These are phyloP conservation scores for Eupristina koningsbergeri DNA, from an alignment of 1,140 invertebrate species.

Conservation along the genomic window DNA sequence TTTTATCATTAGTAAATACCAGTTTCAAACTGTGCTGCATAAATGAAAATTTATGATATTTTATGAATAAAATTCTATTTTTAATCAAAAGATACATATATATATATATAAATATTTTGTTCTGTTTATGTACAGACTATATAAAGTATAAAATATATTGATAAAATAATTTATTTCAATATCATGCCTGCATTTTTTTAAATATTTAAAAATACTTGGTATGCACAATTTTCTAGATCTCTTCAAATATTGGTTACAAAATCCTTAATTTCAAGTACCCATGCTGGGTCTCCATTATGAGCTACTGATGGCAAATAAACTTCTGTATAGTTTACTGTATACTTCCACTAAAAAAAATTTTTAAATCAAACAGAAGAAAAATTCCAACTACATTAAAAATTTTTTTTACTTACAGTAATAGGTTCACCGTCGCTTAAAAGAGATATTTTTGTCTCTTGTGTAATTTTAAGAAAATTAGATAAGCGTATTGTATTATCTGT, in stretches of 20 bases:
- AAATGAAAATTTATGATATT: conserved; percentile 34
- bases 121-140: conserved; percentile 22
- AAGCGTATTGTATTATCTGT: conserved; percentile 73
- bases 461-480: conserved; percentile 56
- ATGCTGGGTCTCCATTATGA: conserved; percentile 65
- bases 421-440: conserved; percentile 54
- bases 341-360: conserved; percentile 60
- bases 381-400: neutral
- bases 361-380: neutral
- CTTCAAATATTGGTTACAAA: neutral
- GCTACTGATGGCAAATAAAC: conserved; percentile 59
- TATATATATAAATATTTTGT: conserved; percentile 42
- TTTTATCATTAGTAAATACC: conserved; percentile 10
- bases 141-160: conserved; percentile 37
- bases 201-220: neutral
- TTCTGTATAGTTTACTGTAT: conserved; percentile 42
- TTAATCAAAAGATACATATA: conserved; percentile 39
- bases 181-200: neutral
- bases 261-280: conserved; percentile 63
- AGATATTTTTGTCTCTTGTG: conserved; percentile 47
- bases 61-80: conserved; percentile 32
- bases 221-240: neutral
- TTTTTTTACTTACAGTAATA: conserved; percentile 50
- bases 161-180: conserved; percentile 31
- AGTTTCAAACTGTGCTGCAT: neutral